Evolutionary conservation across 2,888 invertebrate species (phyloP).

Genomic region (Tetrapedia diversipes): DNA sequence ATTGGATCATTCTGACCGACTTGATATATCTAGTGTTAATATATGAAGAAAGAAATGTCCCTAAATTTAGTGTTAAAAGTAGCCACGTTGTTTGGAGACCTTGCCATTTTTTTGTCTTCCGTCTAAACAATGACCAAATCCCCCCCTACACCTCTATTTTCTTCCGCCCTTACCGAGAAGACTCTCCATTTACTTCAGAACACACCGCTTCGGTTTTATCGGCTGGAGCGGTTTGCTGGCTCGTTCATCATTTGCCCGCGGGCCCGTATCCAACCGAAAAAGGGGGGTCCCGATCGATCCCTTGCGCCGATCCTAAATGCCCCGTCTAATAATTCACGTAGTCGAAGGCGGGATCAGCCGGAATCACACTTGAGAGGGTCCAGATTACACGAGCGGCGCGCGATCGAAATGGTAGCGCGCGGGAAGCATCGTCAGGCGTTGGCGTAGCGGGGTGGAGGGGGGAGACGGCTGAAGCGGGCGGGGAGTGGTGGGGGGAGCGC

Average conservation of each 20-base stretch:
- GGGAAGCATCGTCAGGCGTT: constrained; percentile 7
- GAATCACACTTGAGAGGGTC: constrained; percentile 68
- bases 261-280: constrained; percentile 26
- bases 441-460: constrained; percentile 9
- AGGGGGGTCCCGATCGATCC: constrained; percentile 46
- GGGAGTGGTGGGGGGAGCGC: constrained; percentile 21
- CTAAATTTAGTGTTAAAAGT: too few species aligned
- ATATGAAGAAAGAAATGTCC: too few species aligned
- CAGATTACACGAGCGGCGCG: constrained; percentile 61
- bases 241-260: constrained; percentile 48
- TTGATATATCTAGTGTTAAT: too few species aligned
- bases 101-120: too few species aligned
- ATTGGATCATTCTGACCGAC: too few species aligned
- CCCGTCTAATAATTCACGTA: constrained; percentile 59
- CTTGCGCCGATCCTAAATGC: constrained; percentile 55
- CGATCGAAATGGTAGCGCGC: constrained; percentile 57
- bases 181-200: too few species aligned
- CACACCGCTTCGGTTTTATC: constrained; percentile 36
- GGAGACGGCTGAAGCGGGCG: constrained; percentile 35
- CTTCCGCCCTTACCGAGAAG: too few species aligned
- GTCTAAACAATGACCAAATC: too few species aligned
- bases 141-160: too few species aligned
- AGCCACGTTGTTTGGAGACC: too few species aligned
- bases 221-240: constrained; percentile 1
- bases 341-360: constrained; percentile 63